Conservation (phyloP, 2,888 invertebrate species). For the Icerya purchasi region DNA sequence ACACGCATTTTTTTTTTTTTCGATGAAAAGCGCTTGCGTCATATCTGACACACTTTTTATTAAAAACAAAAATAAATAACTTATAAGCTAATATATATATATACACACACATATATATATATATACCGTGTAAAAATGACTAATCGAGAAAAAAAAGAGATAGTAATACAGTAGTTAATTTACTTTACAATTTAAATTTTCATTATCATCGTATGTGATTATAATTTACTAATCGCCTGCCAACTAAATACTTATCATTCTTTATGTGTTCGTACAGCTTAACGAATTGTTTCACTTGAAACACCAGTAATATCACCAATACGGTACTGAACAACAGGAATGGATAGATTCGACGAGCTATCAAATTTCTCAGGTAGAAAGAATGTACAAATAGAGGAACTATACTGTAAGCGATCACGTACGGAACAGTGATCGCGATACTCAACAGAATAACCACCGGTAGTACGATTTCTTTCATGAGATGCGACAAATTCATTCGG, state of each 20-base stretch:
- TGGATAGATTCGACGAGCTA: constrained; percentile 74
- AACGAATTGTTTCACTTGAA: constrained; percentile 75
- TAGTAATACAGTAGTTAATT: too few relatives aligned
- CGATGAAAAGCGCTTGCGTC: too few relatives aligned
- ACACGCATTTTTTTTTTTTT: too few relatives aligned
- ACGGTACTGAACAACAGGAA: constrained; percentile 52
- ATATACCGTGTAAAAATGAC: too few relatives aligned
- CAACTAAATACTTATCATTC: constrained; percentile 96
- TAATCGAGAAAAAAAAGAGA: too few relatives aligned
- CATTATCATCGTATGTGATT: too few relatives aligned
- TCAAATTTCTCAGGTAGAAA: constrained; percentile 44
- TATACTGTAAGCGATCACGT: constrained; percentile 53
- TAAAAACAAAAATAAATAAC: too few relatives aligned
- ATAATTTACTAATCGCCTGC: constrained; percentile 89
- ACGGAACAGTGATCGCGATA: constrained; percentile 77
- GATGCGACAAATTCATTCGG: constrained; percentile 55
- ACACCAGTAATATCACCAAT: constrained; percentile 32
- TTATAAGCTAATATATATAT: too few relatives aligned
- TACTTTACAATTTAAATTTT: too few relatives aligned
- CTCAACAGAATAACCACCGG: constrained; percentile 79
- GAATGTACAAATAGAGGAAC: constrained; percentile 44
- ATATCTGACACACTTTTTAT: too few relatives aligned
- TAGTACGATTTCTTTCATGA: constrained; percentile 37
- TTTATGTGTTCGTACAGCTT: constrained; percentile 94
- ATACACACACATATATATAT: too few relatives aligned